Evolutionary conservation across 2,888 invertebrate genomes (phyloP), one percentile per base, ranked within the genome.

Genomic region (Pantelozetes paolii): DNA sequence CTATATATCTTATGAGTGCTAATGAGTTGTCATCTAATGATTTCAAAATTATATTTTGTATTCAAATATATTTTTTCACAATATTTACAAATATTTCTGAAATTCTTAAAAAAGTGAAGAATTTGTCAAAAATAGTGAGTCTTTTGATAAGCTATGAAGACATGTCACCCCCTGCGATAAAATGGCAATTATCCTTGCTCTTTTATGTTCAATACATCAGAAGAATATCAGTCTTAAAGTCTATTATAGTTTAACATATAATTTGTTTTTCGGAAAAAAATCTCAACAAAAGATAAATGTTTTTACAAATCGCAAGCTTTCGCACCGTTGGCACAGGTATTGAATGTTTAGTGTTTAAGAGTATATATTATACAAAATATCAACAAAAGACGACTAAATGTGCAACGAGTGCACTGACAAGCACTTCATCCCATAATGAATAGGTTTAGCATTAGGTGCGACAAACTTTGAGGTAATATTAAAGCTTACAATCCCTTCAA

Each of bases 401-500:
- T 64, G 64, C 64, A 64, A 36, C 64, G 20, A 59, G 2, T 59
- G 30, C 28, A 54, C 13, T 54, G 54, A 54, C 54, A 64, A 64
- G 36, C 36, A 64, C 64, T 64, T 64, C 64, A 64, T 64, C 64
- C 64, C 36, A 36, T 64, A 64, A 64, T 64, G 64, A 64, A 64
- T 62, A 62, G 62, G 62, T 62, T 13, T 45, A 13, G 32, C 57
- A 23, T 20, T 26, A 59, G 26, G 26, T 26, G 54, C 28, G 23
- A 30, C 59, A 18, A 64, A 64, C 20, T 40, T 64, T 64, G 36
- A 64, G 64, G 30, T 64, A 64, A 64, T 64, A 64, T 64, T 64
- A 64, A 64, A 64, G 64, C 64, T 64, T 64, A 36, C 64, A 64
- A 64, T n/a, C 64, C 64, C 40, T 64, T 36, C 36, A 40, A 64